A percentile compares a stretch with the other conserved stretches of the same genome.
phyloP scores from a whole-genome alignment of 2,797 vertebrate species.

The Melanotaenia nigrans region DNA sequence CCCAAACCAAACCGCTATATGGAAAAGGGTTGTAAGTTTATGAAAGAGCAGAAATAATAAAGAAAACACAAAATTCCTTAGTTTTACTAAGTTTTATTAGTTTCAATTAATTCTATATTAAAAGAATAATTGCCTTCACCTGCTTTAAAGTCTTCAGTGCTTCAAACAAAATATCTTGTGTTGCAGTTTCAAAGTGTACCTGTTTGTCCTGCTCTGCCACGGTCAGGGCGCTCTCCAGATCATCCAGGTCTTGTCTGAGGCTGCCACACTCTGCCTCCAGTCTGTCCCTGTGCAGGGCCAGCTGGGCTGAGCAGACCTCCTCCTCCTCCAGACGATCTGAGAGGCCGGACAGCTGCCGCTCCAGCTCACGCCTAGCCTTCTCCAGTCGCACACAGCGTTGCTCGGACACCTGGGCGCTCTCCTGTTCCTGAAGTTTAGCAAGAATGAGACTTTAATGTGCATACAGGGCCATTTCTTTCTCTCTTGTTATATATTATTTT shows the following conservation, averaged over 20 bases:
- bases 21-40: too few species aligned
- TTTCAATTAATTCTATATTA: too few species aligned
- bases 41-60: too few species aligned
- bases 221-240: conserved; percentile 75
- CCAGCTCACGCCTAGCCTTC: conserved; percentile 74
- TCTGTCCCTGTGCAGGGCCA: conserved; percentile 72
- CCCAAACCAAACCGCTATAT: too few species aligned
- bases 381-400: conserved; percentile 76
- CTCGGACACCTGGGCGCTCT: conserved; percentile 73
- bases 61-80: too few species aligned
- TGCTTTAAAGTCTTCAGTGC: too few species aligned
- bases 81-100: too few species aligned
- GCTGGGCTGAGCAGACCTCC: conserved; percentile 73
- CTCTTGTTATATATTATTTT: background rate
- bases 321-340: conserved; percentile 80
- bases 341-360: conserved; percentile 77
- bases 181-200: conserved; percentile 59
- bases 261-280: conserved; percentile 80
- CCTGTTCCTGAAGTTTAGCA: conserved; percentile 74
- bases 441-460: background rate
- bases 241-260: conserved; percentile 78
- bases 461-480: background rate
- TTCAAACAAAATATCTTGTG: background rate
- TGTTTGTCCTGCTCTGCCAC: conserved; percentile 74
- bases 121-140: too few species aligned